Evolutionary conservation across 2,113 vertebrate genomes (phyloP).

Genomic region (Heterotilapia buettikoferi): DNA sequence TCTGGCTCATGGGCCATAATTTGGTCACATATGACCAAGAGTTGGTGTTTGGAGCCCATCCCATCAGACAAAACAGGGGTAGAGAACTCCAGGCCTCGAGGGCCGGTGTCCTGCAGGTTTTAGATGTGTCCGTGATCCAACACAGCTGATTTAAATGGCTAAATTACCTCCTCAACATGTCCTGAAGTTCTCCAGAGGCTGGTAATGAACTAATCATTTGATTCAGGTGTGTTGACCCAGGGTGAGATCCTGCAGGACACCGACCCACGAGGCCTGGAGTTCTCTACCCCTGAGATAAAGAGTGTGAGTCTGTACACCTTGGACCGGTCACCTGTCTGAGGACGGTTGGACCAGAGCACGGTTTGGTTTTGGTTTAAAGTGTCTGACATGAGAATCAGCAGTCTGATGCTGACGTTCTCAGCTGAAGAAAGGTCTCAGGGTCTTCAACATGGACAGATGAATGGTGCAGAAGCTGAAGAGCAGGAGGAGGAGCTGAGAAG

Average conservation of each 20-base stretch:
- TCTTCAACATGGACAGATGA: not conserved
- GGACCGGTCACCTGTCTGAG: not conserved
- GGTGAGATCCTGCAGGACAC: not conserved
- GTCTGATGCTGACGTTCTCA: not conserved
- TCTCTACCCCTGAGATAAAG: not conserved
- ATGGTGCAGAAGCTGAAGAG: not conserved
- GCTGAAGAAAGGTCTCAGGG: not conserved
- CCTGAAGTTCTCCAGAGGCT: not conserved
- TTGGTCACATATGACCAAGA: not conserved
- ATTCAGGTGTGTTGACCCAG: not conserved
- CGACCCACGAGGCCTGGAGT: fast-evolving
- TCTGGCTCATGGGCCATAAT: not conserved
- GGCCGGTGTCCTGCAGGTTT: fast-evolving
- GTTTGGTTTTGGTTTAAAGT: not conserved
- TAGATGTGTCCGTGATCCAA: not conserved
- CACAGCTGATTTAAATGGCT: not conserved
- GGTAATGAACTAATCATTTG: fast-evolving
- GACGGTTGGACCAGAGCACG: not conserved
- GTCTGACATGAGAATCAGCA: not conserved
- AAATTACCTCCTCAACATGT: fast-evolving
- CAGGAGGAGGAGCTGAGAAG: not conserved
- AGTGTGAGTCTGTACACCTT: not conserved
- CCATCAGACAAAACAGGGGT: not conserved
- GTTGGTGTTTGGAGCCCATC: not conserved
- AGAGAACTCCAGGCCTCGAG: fast-evolving